Conservation (phyloP, 2,797 vertebrate species). For the Synanceia verrucosa region DNA sequence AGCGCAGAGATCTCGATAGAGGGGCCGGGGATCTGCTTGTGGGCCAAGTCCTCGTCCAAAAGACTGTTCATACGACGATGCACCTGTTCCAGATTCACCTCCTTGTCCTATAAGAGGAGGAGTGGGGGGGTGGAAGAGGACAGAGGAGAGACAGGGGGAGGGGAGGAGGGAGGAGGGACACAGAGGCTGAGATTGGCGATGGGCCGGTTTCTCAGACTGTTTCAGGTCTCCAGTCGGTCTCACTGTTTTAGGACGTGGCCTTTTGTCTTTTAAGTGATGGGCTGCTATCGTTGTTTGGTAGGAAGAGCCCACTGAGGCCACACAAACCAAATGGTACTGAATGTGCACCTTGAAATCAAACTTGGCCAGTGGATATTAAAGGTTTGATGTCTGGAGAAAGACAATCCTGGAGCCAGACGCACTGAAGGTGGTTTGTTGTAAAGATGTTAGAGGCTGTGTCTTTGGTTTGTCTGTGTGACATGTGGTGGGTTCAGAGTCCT, state of each 20-base stretch:
- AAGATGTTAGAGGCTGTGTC: constrained; percentile 5
- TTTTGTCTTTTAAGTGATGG: constrained; percentile 26
- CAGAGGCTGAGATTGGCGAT: constrained; percentile 81
- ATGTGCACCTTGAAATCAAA: constrained; percentile 82
- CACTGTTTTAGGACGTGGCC: constrained; percentile 25
- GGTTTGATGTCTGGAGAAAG: constrained; percentile 46
- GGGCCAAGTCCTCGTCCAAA: constrained; percentile 96
- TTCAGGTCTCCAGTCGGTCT: constrained; percentile 66
- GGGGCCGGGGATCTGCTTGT: constrained; percentile 96
- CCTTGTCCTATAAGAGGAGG: constrained; percentile 91
- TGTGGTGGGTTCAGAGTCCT: background rate
- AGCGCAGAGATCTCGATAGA: constrained; percentile 97
- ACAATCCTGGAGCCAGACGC: constrained; percentile 58
- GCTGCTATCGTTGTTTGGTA: constrained; percentile 11
- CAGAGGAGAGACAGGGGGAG: constrained; percentile 60
- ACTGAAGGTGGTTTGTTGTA: constrained; percentile 11
- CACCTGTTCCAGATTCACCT: constrained; percentile 98
- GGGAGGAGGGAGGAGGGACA: constrained; percentile 69
- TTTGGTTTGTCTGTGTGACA: background rate
- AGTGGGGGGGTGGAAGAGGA: constrained; percentile 41
- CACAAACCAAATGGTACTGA: constrained; percentile 26
- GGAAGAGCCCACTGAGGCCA: constrained; percentile 31
- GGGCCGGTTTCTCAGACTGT: constrained; percentile 60
- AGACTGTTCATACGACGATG: constrained; percentile 97
- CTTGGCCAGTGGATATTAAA: constrained; percentile 69